Base-by-base conservation (phyloP, 2,888 invertebrate genomes). In the Drosophila maculinotata region DNA sequence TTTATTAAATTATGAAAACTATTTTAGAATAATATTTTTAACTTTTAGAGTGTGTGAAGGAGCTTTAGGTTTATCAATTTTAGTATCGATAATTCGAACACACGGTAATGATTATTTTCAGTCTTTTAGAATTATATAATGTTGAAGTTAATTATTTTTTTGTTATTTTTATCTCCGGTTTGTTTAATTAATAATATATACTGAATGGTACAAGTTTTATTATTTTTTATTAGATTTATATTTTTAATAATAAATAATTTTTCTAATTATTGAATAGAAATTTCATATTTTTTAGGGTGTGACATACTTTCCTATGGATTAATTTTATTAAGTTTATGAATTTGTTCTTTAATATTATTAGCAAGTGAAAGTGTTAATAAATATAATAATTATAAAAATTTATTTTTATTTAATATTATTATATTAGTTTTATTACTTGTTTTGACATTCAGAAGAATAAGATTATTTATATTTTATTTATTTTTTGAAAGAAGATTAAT, bases 101-200 rank as follows among this genome's bases (percentile, higher is more conserved):
- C 92, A 93, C 92, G 94, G 94, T 0, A 94, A 93, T 92, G 94
- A 94, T 93, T 93, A 93, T 93, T 93, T 94, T 92, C 92, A 93
- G 89, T 92, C 92, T 86, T 93, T 93, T 92, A 93, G 89, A 92
- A 89, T 92, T 92, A 91, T 92, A 92, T 92, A 91, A 93, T 94
- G 93, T 92, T 94, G 93, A 93, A 92, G 90, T 91, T 93, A 92
- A 88, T 93, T 80, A 35, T 54, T 35, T 54, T 91, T 91, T 76
- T 92, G 77, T 89, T 93, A 88, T 92, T 93, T 90, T 78, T 93
- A 87, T 91, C 7, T 84, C 92, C 92, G 89, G 90, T 93, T 86
- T 92, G 91, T 92, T 93, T 93, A 90, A 88, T 90, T 78, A 89
- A 89, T 88, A 92, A 92, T 81, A 91, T 90, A 88, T 94, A 92